Evolutionary conservation across 2,797 vertebrate genomes (phyloP), one percentile per base, ranked within the genome.

Genomic region (Sandelia bainsii): DNA sequence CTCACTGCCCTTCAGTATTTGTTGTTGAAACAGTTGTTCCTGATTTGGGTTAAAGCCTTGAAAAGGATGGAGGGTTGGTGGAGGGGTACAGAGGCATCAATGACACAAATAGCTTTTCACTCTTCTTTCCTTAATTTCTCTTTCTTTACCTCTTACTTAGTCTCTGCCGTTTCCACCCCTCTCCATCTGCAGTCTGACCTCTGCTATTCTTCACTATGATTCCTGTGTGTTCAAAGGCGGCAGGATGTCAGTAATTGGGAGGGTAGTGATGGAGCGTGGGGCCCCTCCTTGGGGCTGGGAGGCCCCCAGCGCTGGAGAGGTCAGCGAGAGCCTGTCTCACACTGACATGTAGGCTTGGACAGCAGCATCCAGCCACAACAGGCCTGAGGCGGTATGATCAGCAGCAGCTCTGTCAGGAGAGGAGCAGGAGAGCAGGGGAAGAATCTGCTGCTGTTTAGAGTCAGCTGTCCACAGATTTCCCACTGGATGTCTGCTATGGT

Each of bases 181-280:
- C 80, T 93, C 94, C 94, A 95, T 95, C 94, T 95, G 95, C 92
- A 92, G 93, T 87, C 85, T 94, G 93, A 95, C 93, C 94, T 94
- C 92, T 94, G 91, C 91, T 93, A 91, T 93, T 93, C 93, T 93
- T 93, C 92, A 91, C 90, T 92, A 91, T 88, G 89, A 92, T 92
- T 93, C 90, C 89, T 92, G 90, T 90, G 89, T 92, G 89, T 93
- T 93, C 92, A 94, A 93, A 93, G 89, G 92, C 88, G 78, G 91
- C 88, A 91, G 92, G 93, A 93, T 93, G 92, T 91, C 90, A 91
- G 93, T 95, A 94, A 94, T 93, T 94, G 92, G 91, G 94, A 91
- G 93, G 94, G 93, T 94, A 94, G 93, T 91, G 91, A 94, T 92
- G 89, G 85, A 93, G 85, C 80, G 66, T 81, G 88, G 87, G 91